phyloP scores from a whole-genome alignment of 2,797 vertebrate species.

The Chromobotia macracanthus region DNA sequence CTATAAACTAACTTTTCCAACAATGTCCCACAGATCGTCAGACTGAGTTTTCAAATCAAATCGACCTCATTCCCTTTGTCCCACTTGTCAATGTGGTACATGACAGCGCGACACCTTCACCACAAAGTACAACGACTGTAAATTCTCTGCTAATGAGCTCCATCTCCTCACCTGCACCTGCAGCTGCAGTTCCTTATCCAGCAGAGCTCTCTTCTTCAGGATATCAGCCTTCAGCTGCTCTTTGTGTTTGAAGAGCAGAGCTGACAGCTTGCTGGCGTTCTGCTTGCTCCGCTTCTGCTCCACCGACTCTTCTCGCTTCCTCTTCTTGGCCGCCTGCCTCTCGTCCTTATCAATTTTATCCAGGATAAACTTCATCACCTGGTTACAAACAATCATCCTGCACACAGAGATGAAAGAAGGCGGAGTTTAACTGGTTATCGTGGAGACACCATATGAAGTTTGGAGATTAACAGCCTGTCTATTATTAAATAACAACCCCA shows the following conservation, averaged over 20 bases:
- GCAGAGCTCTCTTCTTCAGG: conserved; percentile 92
- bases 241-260: conserved; percentile 96
- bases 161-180: conserved; percentile 89
- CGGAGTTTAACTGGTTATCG: no score
- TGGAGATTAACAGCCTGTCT: no score
- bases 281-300: conserved; percentile 96
- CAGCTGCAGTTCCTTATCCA: conserved; percentile 97
- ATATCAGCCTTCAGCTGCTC: conserved; percentile 97
- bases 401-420: conserved; percentile 43
- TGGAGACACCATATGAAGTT: no score
- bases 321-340: conserved; percentile 95
- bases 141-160: no score
- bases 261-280: conserved; percentile 92
- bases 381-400: conserved; percentile 98
- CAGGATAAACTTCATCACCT: conserved; percentile 98
- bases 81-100: not conserved
- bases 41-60: no score
- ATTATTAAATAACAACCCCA: no score
- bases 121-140: no score
- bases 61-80: no score
- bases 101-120: not conserved
- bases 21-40: no score
- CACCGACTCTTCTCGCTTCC: conserved; percentile 93
- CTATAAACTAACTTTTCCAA: no score
- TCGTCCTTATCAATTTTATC: conserved; percentile 99